phyloP scores from a whole-genome alignment of 2,888 invertebrate genomes.

The Cephus nigrinus region DNA sequence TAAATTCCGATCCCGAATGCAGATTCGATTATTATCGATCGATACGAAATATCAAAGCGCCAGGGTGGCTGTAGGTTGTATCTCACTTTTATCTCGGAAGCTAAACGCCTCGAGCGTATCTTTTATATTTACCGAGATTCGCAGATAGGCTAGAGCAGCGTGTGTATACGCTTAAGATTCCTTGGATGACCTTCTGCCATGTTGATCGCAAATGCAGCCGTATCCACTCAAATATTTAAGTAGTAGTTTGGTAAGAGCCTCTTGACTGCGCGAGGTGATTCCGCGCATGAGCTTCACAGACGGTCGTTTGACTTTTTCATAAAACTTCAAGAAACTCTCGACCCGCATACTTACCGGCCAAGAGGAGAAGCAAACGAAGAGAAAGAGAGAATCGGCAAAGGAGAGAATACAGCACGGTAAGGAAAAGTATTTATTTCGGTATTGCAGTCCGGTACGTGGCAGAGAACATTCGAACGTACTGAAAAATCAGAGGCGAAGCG shows the following conservation, averaged over 20 bases:
- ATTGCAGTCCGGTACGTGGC: background rate
- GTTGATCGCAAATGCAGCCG: constrained; percentile 7
- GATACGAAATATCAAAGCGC: background rate
- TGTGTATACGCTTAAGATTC: background rate
- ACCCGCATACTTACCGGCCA: too few relatives aligned
- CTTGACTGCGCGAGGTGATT: background rate
- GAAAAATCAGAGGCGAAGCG: constrained; percentile 4
- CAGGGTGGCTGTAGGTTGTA: background rate
- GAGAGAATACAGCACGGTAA: background rate
- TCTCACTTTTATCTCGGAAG: constrained; percentile 3
- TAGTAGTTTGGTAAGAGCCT: background rate
- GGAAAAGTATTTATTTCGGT: background rate
- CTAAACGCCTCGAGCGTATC: background rate
- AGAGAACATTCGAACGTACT: background rate
- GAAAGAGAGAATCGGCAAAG: background rate
- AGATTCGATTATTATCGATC: background rate
- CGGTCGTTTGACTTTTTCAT: background rate
- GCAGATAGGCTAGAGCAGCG: background rate
- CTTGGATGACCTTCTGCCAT: background rate
- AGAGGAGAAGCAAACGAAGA: background rate
- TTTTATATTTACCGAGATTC: constrained; percentile 2
- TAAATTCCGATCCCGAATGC: background rate
- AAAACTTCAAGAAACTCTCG: background rate
- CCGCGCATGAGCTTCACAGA: background rate
- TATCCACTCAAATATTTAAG: background rate